Conservation (phyloP, 2,113 vertebrate species). For the Catharus fuscescens region DNA sequence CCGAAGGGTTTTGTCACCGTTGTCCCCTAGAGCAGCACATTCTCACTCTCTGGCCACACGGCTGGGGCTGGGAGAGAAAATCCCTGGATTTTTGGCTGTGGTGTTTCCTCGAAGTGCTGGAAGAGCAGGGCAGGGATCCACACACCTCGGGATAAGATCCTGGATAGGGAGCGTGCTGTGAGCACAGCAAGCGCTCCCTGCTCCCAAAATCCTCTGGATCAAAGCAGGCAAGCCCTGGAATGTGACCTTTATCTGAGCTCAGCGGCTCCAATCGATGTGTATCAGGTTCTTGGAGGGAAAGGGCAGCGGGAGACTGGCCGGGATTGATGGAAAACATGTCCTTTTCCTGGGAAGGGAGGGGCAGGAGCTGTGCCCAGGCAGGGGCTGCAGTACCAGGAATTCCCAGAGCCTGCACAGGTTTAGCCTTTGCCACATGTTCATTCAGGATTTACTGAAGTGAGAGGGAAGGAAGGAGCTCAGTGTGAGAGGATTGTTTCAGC, state of each 20-base stretch:
- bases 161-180: fast-evolving
- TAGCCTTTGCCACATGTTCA: not conserved
- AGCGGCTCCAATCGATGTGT: not conserved
- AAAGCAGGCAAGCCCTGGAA: not conserved
- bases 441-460: not conserved
- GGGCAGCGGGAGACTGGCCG: not conserved
- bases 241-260: slow-evolving; percentile 2
- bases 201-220: not conserved
- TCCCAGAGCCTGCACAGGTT: not conserved
- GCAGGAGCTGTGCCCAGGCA: not conserved
- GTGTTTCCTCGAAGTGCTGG: not conserved
- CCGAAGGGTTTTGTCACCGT: not conserved
- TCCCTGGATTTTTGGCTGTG: not conserved
- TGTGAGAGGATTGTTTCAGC: not conserved
- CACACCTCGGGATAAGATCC: fast-evolving
- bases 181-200: fast-evolving
- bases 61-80: not conserved
- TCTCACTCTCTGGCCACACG: fast-evolving
- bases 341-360: not conserved
- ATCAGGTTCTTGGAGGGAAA: not conserved
- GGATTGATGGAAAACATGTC: not conserved
- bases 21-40: fast-evolving
- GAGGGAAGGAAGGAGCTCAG: not conserved
- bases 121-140: not conserved
- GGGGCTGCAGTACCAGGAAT: not conserved